phyloP scores from a whole-genome alignment of 2,113 vertebrate species.

The Chionodraco myersi region DNA sequence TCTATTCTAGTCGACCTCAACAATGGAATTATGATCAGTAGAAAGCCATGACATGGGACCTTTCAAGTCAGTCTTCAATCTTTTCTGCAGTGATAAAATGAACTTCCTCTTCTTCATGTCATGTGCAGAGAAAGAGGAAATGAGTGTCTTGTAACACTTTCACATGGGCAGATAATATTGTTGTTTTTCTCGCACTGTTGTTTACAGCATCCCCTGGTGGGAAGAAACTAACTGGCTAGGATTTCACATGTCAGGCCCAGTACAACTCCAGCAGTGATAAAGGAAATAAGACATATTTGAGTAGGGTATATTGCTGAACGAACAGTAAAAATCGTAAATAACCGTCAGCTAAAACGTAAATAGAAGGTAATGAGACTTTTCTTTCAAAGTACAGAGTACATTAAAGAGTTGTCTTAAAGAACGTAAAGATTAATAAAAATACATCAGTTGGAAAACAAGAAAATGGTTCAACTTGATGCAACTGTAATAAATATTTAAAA shows the following conservation, averaged over 20 bases:
- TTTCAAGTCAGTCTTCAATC: background rate
- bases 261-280: background rate
- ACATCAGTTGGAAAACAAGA: background rate
- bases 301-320: background rate
- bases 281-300: background rate
- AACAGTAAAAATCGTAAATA: background rate
- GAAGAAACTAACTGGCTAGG: conserved; percentile 18
- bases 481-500: background rate
- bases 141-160: conserved; percentile 10
- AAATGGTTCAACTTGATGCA: background rate
- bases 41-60: no score
- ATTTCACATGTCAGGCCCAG: background rate
- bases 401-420: background rate
- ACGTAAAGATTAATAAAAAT: background rate
- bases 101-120: conserved; percentile 18
- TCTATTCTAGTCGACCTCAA: no score
- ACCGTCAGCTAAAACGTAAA: background rate
- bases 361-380: background rate
- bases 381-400: no score
- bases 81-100: conserved; percentile 1
- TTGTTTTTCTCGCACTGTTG: background rate
- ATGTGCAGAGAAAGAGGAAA: conserved; percentile 43
- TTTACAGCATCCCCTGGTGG: conserved; percentile 77
- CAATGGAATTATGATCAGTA: no score
- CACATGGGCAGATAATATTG: background rate